Conservation (phyloP, 2,888 invertebrate species). For the Lasioglossum pauxillum region DNA sequence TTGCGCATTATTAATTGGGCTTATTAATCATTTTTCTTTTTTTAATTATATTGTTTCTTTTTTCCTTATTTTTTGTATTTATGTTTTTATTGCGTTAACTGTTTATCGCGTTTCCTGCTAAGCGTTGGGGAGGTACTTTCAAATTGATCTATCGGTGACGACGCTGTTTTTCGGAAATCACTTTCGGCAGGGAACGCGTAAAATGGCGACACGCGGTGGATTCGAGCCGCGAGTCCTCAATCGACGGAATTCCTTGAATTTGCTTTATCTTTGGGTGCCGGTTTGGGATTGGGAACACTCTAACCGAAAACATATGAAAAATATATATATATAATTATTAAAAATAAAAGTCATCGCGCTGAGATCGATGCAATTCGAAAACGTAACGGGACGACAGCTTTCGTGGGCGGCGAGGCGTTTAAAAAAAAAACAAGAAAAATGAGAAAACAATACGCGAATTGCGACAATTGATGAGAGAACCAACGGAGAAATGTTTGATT, state of each 20-base stretch:
- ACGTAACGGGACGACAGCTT: slow-evolving; percentile 29
- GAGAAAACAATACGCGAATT: slow-evolving; percentile 24
- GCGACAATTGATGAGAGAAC: slow-evolving; percentile 17
- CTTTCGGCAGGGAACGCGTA: not conserved
- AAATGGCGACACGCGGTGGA: slow-evolving; percentile 4
- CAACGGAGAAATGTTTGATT: not conserved
- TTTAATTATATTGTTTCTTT: slow-evolving; percentile 46
- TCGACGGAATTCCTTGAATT: slow-evolving; percentile 48
- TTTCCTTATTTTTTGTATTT: slow-evolving; percentile 57
- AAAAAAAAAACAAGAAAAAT: not conserved
- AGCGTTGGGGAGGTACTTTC: not conserved
- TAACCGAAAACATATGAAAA: slow-evolving; percentile 72
- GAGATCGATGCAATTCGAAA: slow-evolving; percentile 37
- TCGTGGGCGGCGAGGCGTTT: slow-evolving; percentile 39
- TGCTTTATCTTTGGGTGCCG: slow-evolving; percentile 72
- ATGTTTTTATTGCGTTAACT: slow-evolving; percentile 62
- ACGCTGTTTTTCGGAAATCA: not conserved
- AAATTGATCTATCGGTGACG: not conserved
- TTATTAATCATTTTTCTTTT: slow-evolving; percentile 63
- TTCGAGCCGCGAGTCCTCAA: slow-evolving; percentile 29
- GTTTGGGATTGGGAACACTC: slow-evolving; percentile 76
- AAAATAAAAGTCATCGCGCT: slow-evolving; percentile 18
- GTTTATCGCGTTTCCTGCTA: slow-evolving; percentile 27
- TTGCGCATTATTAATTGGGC: slow-evolving; percentile 68
- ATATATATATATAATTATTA: not conserved